Evolutionary conservation across 2,888 invertebrate species (phyloP).

Genomic region (Tenthredo mesomela): DNA sequence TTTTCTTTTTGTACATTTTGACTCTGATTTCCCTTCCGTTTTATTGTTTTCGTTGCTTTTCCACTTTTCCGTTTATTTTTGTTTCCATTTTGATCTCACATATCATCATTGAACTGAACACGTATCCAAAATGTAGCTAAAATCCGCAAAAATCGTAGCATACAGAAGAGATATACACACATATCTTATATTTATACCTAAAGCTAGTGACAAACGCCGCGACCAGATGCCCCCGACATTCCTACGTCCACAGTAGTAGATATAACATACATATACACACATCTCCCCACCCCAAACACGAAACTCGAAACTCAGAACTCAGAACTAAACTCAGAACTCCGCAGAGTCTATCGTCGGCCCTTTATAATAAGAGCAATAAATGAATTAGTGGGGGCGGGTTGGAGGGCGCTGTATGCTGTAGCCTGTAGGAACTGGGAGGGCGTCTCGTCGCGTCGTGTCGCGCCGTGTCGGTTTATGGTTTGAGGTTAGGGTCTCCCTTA

Average conservation of each 20-base stretch:
- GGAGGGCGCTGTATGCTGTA: slow-evolving; percentile 19
- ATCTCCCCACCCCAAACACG: not conserved
- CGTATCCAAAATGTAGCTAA: not conserved
- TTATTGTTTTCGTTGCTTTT: not conserved
- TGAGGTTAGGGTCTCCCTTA: slow-evolving; percentile 64
- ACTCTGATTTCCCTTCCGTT: not conserved
- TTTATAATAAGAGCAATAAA: slow-evolving; percentile 65
- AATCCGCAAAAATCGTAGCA: not conserved
- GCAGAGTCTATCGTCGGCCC: slow-evolving; percentile 50
- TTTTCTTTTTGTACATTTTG: too few relatives aligned
- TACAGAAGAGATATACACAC: not conserved
- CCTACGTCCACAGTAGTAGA: not conserved
- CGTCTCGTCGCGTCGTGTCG: slow-evolving; percentile 60
- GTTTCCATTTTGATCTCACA: not conserved
- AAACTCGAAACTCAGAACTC: slow-evolving; percentile 7
- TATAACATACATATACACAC: too few relatives aligned
- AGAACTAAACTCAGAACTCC: slow-evolving; percentile 7
- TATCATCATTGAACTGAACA: not conserved
- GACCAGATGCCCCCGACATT: slow-evolving; percentile 47
- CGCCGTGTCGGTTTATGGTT: slow-evolving; percentile 50
- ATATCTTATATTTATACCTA: not conserved
- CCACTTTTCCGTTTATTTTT: not conserved
- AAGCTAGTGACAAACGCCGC: not conserved
- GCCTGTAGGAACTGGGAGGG: slow-evolving; percentile 11
- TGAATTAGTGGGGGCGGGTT: slow-evolving; percentile 60